These are phyloP conservation scores for Cyaniris semiargus DNA, from an alignment of 2,888 invertebrate species.

Conservation along the genomic window DNA sequence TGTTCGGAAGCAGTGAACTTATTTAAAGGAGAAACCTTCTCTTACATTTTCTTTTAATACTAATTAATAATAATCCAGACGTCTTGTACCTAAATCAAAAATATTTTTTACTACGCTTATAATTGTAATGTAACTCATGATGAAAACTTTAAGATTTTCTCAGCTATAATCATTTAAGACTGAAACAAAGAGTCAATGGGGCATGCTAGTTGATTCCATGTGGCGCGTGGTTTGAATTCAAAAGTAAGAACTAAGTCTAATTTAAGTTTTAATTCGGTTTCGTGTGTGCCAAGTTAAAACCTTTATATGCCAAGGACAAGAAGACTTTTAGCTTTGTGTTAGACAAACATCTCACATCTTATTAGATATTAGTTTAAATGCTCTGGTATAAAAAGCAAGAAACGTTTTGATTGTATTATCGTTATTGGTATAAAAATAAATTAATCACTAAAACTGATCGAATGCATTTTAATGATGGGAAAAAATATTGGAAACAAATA, in stretches of 20 bases:
- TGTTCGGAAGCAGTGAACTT: no score
- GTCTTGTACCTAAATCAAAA: no score
- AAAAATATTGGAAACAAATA: no score
- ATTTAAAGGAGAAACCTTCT: no score
- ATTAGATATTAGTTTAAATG: neutral
- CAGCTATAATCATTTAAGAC: neutral
- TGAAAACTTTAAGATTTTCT: neutral
- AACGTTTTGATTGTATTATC: no score
- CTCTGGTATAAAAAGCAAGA: neutral
- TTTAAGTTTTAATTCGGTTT: constrained; percentile 8
- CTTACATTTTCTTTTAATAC: no score
- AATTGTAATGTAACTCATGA: no score
- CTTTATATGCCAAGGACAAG: neutral
- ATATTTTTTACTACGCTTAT: neutral
- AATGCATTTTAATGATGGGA: no score
- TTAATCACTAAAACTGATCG: no score
- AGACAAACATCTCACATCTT: neutral
- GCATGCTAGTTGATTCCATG: constrained; percentile 23
- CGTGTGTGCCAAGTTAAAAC: neutral
- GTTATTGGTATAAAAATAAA: no score
- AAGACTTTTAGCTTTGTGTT: neutral
- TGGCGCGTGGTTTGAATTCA: constrained; percentile 18
- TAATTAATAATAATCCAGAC: no score
- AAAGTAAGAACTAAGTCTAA: neutral
- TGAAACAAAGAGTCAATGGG: constrained; percentile 26